Percentiles rank a stretch among this genome's conserved stretches.
Conservation (phyloP, 2,888 invertebrate species). For the Meta bourneti region DNA sequence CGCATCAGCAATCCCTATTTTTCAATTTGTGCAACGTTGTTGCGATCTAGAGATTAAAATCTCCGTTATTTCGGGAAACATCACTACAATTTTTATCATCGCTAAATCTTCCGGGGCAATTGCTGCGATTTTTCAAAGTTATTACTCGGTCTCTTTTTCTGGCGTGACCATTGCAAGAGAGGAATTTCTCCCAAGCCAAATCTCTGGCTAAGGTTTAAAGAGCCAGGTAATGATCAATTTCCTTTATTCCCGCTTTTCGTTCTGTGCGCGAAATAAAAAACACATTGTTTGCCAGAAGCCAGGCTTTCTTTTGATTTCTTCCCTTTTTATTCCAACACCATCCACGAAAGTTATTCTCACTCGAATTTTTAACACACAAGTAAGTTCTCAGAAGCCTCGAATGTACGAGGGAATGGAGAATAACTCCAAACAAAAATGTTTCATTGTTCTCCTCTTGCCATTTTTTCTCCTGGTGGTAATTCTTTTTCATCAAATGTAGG, state of each 20-base stretch:
- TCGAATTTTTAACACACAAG: constrained; percentile 55
- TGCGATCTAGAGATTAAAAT: background rate
- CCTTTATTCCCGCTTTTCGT: constrained; percentile 2
- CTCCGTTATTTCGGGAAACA: background rate
- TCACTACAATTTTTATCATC: background rate
- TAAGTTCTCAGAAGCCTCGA: constrained; percentile 42
- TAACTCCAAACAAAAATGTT: constrained; percentile 4
- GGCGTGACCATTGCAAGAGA: constrained; percentile 21
- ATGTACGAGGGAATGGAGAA: constrained; percentile 9
- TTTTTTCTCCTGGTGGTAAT: background rate
- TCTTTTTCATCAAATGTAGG: background rate
- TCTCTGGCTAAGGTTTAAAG: constrained; percentile 32
- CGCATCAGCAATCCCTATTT: background rate
- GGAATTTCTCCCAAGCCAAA: background rate
- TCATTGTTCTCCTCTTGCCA: background rate
- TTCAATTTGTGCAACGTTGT: background rate
- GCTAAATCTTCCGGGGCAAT: background rate
- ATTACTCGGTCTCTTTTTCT: background rate
- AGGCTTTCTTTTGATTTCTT: background rate
- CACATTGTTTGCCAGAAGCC: constrained; percentile 50
- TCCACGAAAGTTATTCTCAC: constrained; percentile 18
- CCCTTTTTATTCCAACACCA: background rate
- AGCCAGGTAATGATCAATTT: constrained; percentile 54
- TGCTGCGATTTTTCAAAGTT: background rate
- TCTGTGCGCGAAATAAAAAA: constrained; percentile 44